These are phyloP conservation scores for Hyles vespertilio DNA, from an alignment of 1,140 invertebrate species.

Conservation along the genomic window DNA sequence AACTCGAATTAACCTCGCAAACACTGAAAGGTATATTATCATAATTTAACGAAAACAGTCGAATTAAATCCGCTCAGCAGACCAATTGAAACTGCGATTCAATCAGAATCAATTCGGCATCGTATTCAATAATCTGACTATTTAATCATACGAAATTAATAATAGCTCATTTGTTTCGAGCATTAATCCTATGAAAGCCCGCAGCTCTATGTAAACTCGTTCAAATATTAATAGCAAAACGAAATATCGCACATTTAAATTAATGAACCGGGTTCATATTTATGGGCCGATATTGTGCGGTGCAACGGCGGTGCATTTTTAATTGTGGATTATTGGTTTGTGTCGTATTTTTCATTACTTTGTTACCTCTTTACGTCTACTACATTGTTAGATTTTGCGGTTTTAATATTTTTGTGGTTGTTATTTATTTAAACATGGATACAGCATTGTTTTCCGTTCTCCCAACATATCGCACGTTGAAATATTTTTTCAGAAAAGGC, in stretches of 20 bases:
- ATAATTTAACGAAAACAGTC: neutral
- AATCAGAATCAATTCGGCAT: too few species aligned
- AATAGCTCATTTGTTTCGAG: conserved; percentile 25
- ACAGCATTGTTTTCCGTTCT: too few species aligned
- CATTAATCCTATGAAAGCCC: conserved; percentile 6
- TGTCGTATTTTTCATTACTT: neutral
- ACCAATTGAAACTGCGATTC: too few species aligned
- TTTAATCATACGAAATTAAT: conserved; percentile 30
- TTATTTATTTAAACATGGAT: too few species aligned
- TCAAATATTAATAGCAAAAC: conserved; percentile 23
- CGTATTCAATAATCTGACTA: too few species aligned
- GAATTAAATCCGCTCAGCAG: neutral
- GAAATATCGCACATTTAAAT: conserved; percentile 36
- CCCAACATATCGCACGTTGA: too few species aligned
- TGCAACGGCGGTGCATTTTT: conserved; percentile 12
- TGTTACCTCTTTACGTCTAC: too few species aligned
- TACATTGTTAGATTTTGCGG: too few species aligned
- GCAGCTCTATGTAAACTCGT: conserved; percentile 9
- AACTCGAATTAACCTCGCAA: too few species aligned
- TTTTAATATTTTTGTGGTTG: too few species aligned
- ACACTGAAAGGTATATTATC: neutral
- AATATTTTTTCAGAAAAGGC: too few species aligned
- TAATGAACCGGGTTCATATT: conserved; percentile 33
- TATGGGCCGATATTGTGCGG: conserved; percentile 13
- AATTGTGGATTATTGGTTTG: neutral